These are phyloP conservation scores for Epinephelus malabaricus DNA, from an alignment of 2,797 vertebrate genomes.

Conservation along the genomic window DNA sequence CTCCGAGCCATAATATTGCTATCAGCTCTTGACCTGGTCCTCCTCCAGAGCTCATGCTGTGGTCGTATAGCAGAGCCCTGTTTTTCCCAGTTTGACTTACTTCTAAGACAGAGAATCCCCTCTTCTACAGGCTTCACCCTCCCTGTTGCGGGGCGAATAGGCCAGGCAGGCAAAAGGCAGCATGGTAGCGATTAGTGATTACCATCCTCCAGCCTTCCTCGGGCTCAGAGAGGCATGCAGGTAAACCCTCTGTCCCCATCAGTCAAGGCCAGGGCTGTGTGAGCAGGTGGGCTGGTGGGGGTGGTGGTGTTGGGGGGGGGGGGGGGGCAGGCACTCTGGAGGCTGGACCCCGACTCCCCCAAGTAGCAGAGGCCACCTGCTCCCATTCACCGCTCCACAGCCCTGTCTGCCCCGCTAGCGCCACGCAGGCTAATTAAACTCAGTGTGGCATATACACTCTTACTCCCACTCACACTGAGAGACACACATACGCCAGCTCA, in stretches of 20 bases:
- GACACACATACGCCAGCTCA: conserved; percentile 62
- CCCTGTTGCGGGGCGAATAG: conserved; percentile 20
- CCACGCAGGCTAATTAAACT: conserved; percentile 81
- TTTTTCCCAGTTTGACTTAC: conserved; percentile 52
- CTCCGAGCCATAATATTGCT: conserved; percentile 71
- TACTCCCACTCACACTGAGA: conserved; percentile 76
- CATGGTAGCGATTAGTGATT: conserved; percentile 50
- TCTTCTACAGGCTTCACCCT: conserved; percentile 43
- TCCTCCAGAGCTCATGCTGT: conserved; percentile 57
- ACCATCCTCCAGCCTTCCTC: conserved; percentile 40
- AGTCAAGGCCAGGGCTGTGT: conserved; percentile 52
- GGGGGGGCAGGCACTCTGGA: conserved; percentile 23
- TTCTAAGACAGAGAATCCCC: conserved; percentile 44
- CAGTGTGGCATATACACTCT: conserved; percentile 76
- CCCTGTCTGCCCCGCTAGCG: conserved; percentile 66
- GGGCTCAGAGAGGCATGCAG: conserved; percentile 50
- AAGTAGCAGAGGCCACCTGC: conserved; percentile 80
- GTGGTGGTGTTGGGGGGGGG: background rate
- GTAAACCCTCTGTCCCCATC: conserved; percentile 59
- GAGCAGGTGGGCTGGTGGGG: conserved; percentile 36
- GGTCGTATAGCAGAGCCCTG: conserved; percentile 24
- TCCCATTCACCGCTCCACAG: conserved; percentile 71
- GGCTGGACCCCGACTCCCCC: conserved; percentile 58
- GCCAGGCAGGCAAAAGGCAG: conserved; percentile 51
- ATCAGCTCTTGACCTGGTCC: conserved; percentile 75